phyloP scores from a whole-genome alignment of 2,113 vertebrate species.

The Pleuronectes platessa region DNA sequence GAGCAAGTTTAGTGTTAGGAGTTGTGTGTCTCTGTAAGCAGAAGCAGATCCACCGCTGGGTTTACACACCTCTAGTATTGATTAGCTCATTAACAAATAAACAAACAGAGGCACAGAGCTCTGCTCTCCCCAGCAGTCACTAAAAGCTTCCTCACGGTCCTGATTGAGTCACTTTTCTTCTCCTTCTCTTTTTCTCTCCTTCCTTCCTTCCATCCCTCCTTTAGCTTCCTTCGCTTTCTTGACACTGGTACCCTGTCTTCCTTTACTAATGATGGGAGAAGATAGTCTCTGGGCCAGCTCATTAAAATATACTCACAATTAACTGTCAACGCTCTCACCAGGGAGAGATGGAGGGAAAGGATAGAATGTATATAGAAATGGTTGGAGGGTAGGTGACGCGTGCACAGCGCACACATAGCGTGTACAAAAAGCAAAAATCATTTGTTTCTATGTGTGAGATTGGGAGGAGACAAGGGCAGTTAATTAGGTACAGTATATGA shows the following conservation, averaged over 20 bases:
- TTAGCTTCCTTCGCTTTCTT: constrained; percentile 18
- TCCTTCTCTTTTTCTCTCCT: neutral
- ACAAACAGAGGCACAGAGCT: constrained; percentile 20
- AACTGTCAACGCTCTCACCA: constrained; percentile 50
- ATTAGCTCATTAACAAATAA: constrained; percentile 67
- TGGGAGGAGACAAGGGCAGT: constrained; percentile 25
- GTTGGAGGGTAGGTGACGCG: neutral
- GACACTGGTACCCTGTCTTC: constrained; percentile 10
- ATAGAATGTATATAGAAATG: neutral
- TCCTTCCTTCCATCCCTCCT: neutral
- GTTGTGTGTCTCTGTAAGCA: constrained; percentile 35
- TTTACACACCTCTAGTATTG: constrained; percentile 55
- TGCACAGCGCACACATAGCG: neutral
- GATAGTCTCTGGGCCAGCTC: constrained; percentile 62
- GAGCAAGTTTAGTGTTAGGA: constrained; percentile 17
- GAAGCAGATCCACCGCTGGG: constrained; percentile 43
- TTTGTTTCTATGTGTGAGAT: constrained; percentile 13
- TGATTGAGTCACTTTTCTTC: constrained; percentile 1
- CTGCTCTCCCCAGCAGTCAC: constrained; percentile 1
- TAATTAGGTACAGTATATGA: constrained; percentile 64
- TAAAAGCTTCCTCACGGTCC: constrained; percentile 31
- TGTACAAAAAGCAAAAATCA: constrained; percentile 2
- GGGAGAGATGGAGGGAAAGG: constrained; percentile 5
- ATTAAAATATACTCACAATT: constrained; percentile 69
- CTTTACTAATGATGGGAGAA: constrained; percentile 61